These are phyloP conservation scores for Sebastiscus tertius DNA, from an alignment of 2,797 vertebrate genomes.

Conservation along the genomic window DNA sequence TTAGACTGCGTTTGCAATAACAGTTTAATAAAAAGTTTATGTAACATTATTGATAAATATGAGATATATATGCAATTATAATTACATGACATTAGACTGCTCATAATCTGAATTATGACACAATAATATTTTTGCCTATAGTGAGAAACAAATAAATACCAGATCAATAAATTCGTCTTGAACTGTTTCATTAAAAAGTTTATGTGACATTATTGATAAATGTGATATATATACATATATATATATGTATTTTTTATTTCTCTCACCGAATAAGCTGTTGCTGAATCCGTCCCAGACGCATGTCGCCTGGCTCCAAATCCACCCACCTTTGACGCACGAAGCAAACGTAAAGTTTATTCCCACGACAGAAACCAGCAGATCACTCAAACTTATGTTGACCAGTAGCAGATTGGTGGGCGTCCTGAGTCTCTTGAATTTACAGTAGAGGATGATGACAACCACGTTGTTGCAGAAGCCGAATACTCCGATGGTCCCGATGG, in stretches of 20 bases:
- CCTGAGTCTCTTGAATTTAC: constrained; percentile 87
- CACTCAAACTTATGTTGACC: constrained; percentile 90
- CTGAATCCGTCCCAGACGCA: constrained; percentile 95
- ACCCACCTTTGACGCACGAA: constrained; percentile 88
- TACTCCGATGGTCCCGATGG: constrained; percentile 86
- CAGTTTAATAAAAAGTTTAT: no score
- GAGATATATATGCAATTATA: no score
- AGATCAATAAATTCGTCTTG: rapidly evolving
- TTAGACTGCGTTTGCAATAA: no score
- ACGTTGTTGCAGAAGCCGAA: constrained; percentile 90
- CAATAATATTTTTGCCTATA: background rate
- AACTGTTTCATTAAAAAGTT: background rate
- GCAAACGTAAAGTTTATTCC: constrained; percentile 90
- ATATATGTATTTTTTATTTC: background rate
- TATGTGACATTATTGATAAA: background rate
- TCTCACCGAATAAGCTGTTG: constrained; percentile 93
- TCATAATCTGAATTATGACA: background rate
- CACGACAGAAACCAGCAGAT: constrained; percentile 88
- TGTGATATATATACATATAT: background rate
- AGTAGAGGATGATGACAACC: constrained; percentile 87
- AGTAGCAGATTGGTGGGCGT: constrained; percentile 89
- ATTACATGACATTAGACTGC: background rate
- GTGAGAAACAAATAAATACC: background rate
- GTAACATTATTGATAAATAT: no score
- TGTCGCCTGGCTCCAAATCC: constrained; percentile 88